These are phyloP conservation scores for Ryuthela nishihirai DNA, from an alignment of 2,888 invertebrate genomes.

Conservation along the genomic window DNA sequence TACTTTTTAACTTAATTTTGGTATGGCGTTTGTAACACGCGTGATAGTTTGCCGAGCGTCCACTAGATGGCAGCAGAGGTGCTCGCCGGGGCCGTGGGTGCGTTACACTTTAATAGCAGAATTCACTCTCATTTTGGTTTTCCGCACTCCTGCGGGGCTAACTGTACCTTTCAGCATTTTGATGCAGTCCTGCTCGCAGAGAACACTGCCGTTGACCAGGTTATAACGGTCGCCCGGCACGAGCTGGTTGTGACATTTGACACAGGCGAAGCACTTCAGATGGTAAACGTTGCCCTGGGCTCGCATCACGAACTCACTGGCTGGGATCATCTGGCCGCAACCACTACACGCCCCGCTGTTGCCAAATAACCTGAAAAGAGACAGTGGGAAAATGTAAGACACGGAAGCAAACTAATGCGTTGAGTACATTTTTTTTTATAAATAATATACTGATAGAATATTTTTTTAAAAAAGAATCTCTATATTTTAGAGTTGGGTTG, in stretches of 20 bases:
- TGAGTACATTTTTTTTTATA: no score
- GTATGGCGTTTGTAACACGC: no score
- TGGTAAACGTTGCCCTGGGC: conserved; percentile 75
- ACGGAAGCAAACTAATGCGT: no score
- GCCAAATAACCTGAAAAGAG: conserved; percentile 75
- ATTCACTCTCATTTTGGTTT: conserved; percentile 36
- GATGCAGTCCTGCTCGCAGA: conserved; percentile 95
- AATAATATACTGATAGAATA: no score
- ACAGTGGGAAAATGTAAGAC: conserved; percentile 1
- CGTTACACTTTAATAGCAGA: conserved; percentile 38
- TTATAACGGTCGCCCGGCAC: conserved; percentile 87
- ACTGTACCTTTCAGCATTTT: conserved; percentile 67
- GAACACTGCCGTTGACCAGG: conserved; percentile 81
- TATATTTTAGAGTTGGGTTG: no score
- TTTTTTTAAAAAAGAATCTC: no score
- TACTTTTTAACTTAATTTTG: no score
- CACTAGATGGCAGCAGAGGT: background rate
- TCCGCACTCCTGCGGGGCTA: conserved; percentile 24
- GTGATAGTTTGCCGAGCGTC: no score
- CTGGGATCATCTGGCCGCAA: conserved; percentile 88
- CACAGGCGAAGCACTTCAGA: conserved; percentile 92
- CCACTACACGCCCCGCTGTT: conserved; percentile 83
- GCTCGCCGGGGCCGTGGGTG: no score
- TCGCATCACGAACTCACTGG: conserved; percentile 89
- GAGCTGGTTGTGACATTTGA: conserved; percentile 83